phyloP scores from a whole-genome alignment of 2,113 vertebrate genomes.

The Macrotus californicus region DNA sequence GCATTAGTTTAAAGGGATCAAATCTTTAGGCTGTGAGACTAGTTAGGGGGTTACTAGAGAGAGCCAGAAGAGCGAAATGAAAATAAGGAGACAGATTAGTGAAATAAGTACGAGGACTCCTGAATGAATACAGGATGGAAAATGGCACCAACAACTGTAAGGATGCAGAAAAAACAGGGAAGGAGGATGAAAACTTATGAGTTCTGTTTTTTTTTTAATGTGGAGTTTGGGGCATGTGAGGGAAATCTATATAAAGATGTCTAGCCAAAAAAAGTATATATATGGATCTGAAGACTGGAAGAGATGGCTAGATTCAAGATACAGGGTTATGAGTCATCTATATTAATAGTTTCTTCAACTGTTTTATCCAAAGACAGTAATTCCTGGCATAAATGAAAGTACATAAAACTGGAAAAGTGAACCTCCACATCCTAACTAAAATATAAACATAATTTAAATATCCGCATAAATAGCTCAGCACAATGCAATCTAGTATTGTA shows the following conservation, averaged over 20 bases:
- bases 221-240: background rate
- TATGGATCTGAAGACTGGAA: background rate
- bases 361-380: background rate
- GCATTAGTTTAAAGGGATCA: background rate
- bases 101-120: background rate
- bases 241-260: background rate
- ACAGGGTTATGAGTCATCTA: background rate
- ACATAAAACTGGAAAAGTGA: conserved; percentile 12
- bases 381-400: conserved; percentile 28
- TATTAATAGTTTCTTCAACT: background rate
- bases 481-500: background rate
- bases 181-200: background rate
- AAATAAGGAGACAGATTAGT: background rate
- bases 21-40: background rate
- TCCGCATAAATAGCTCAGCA: background rate
- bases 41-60: background rate
- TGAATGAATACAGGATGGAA: background rate
- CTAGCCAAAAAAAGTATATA: background rate
- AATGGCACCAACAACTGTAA: background rate
- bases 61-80: background rate
- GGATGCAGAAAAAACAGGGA: background rate
- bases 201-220: background rate
- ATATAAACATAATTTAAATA: conserved; percentile 37
- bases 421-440: conserved; percentile 7
- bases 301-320: conserved; percentile 14